Evolutionary conservation across 2,113 vertebrate genomes (phyloP).

Genomic region (Micronisus gabar): DNA sequence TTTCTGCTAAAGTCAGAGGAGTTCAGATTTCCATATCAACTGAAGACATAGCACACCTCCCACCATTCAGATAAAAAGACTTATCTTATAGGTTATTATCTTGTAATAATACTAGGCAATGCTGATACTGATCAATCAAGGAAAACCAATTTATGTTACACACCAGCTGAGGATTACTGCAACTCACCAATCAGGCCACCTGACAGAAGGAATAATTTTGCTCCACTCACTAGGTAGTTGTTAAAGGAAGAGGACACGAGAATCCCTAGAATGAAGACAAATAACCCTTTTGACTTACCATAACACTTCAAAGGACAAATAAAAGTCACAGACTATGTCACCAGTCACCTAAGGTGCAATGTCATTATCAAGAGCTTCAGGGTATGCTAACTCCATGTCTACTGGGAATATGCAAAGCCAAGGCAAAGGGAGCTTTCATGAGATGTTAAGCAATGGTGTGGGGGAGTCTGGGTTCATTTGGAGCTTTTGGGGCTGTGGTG

Average conservation of each 20-base stretch:
- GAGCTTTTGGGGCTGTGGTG: not conserved
- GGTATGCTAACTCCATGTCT: not conserved
- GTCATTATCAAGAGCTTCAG: not conserved
- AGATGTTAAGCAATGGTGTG: not conserved
- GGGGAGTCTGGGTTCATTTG: not conserved
- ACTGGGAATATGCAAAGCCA: not conserved
- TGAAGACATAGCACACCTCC: not conserved
- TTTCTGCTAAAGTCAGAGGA: not conserved
- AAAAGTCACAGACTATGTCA: not conserved
- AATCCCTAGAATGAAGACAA: not conserved
- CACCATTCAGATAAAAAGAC: not conserved
- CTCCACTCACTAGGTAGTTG: not conserved
- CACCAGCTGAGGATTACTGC: not conserved
- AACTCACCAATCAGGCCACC: not conserved
- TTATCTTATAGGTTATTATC: not conserved
- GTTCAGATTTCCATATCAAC: not conserved
- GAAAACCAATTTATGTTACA: not conserved
- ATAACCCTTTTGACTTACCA: not conserved
- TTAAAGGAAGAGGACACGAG: not conserved
- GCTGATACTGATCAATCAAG: not conserved
- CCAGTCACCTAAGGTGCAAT: not conserved
- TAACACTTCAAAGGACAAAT: not conserved
- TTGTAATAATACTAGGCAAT: not conserved
- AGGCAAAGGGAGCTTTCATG: not conserved
- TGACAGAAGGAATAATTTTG: not conserved